Evolutionary conservation across 1,140 invertebrate species (phyloP).

Genomic region (Megalopta genalis): DNA sequence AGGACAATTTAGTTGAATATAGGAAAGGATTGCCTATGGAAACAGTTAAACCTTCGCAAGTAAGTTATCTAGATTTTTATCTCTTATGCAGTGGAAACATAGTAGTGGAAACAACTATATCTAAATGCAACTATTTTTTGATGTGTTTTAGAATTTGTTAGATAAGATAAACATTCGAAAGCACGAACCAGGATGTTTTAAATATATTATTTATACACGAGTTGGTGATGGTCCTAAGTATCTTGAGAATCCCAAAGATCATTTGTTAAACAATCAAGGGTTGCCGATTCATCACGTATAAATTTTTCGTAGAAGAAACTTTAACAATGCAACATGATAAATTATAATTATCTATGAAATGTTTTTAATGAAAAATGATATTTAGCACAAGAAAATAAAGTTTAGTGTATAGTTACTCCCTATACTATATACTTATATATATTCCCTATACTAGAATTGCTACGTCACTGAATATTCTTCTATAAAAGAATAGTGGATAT

Average conservation of each 20-base stretch:
- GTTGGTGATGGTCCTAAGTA: conserved; percentile 86
- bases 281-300: conserved; percentile 53
- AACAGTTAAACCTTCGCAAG: conserved; percentile 63
- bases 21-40: conserved; percentile 81
- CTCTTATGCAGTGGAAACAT: not conserved
- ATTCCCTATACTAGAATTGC: not conserved
- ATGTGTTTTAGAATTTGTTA: conserved; percentile 75
- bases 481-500: not conserved
- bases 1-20: conserved; percentile 78
- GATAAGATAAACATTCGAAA: conserved; percentile 75
- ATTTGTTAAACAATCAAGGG: conserved; percentile 80
- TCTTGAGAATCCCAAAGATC: conserved; percentile 78
- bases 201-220: conserved; percentile 92
- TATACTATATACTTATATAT: not conserved
- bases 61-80: conserved; percentile 39
- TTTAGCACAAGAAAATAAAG: not conserved
- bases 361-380: not conserved
- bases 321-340: not conserved
- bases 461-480: not conserved
- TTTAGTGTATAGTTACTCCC: not conserved
- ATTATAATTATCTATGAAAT: conserved; percentile 28
- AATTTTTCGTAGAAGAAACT: not conserved
- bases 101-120: not conserved
- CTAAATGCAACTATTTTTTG: not conserved
- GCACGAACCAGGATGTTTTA: conserved; percentile 82